A percentile compares a stretch with the other conserved stretches of the same genome.
These are phyloP conservation scores for Alloplasta piceator DNA, from an alignment of 2,888 invertebrate genomes.

Conservation along the genomic window DNA sequence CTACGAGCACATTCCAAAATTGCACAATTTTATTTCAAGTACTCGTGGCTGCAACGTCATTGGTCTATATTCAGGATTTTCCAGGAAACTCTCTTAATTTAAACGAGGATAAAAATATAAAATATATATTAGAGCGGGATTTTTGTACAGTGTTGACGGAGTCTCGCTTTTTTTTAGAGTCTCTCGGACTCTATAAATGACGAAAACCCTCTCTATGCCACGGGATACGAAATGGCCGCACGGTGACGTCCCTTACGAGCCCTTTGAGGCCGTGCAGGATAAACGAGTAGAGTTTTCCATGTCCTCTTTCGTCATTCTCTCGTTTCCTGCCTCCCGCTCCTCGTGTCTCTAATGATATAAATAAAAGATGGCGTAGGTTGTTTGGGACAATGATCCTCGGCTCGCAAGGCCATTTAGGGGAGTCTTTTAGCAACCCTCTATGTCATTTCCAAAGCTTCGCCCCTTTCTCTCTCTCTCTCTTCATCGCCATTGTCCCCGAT, in stretches of 20 bases:
- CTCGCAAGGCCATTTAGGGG: conserved; percentile 66
- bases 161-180: conserved; percentile 29
- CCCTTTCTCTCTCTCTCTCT: conserved; percentile 44
- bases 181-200: conserved; percentile 51
- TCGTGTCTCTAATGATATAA: conserved; percentile 76
- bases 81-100: too few relatives aligned
- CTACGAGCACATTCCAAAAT: too few relatives aligned
- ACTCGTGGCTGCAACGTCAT: too few relatives aligned
- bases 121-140: too few relatives aligned
- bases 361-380: conserved; percentile 77
- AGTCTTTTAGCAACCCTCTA: conserved; percentile 53
- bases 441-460: conserved; percentile 9
- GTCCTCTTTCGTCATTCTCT: conserved; percentile 46
- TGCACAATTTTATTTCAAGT: too few relatives aligned
- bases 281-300: conserved; percentile 67
- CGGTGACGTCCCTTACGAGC: conserved; percentile 71
- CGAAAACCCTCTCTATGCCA: conserved; percentile 44
- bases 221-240: conserved; percentile 45
- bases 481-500: conserved; percentile 42
- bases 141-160: conserved; percentile 11
- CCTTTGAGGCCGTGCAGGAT: conserved; percentile 68
- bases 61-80: too few relatives aligned
- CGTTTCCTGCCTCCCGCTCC: conserved; percentile 27
- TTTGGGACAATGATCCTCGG: conserved; percentile 74
- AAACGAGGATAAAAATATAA: too few relatives aligned